These are phyloP conservation scores for Andrena bicolor DNA, from an alignment of 2,888 invertebrate genomes.

Conservation along the genomic window DNA sequence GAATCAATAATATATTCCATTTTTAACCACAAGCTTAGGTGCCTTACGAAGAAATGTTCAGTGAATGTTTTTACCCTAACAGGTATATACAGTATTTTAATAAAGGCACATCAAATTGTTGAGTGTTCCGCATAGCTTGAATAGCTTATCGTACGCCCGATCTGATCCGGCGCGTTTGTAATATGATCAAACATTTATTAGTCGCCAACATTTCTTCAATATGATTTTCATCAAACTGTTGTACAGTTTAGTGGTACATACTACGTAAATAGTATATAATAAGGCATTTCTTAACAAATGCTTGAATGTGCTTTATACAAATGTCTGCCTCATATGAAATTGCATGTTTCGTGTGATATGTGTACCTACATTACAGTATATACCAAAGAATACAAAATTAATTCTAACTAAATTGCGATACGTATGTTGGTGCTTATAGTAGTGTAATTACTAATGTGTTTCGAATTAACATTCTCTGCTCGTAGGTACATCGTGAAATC, in stretches of 20 bases:
- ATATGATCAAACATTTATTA: conserved; percentile 39
- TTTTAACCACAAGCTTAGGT: conserved; percentile 49
- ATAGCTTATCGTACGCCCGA: conserved; percentile 33
- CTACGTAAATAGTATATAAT: neutral
- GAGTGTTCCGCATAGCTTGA: conserved; percentile 30
- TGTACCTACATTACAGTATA: conserved; percentile 37
- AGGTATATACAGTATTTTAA: conserved; percentile 44
- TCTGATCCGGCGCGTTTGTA: conserved; percentile 28
- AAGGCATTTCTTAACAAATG: conserved; percentile 36
- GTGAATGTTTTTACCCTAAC: conserved; percentile 39
- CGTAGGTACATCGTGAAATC: conserved; percentile 35
- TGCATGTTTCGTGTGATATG: conserved; percentile 28
- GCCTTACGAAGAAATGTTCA: conserved; percentile 47
- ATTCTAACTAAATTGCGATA: conserved; percentile 32
- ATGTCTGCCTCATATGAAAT: conserved; percentile 42
- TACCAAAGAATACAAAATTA: conserved; percentile 51
- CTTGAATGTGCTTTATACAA: conserved; percentile 35
- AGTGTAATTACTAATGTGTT: conserved; percentile 11
- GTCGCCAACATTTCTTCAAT: conserved; percentile 28
- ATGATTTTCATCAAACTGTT: conserved; percentile 26
- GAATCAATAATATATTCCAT: conserved; percentile 36
- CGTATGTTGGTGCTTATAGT: conserved; percentile 12
- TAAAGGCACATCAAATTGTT: conserved; percentile 35
- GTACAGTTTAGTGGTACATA: conserved; percentile 12
- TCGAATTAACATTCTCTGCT: conserved; percentile 36